Percentiles rank a stretch among this genome's conserved stretches.
phyloP scores from a whole-genome alignment of 2,113 vertebrate species.

The Ptychochromis oligacanthus region DNA sequence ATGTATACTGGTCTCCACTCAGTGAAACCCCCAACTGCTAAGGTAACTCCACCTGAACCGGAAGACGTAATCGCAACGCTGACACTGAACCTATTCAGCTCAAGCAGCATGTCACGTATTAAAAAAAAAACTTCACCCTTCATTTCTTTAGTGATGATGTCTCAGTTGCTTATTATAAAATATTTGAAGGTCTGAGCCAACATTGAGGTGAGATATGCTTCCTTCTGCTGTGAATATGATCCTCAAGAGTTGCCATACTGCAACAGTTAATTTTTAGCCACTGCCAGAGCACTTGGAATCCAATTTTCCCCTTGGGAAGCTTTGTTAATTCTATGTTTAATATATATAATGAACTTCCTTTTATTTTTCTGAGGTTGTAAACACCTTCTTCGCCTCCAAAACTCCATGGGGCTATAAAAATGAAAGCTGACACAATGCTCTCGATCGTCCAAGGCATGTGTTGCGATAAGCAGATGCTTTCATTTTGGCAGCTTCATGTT shows the following conservation, averaged over 20 bases:
- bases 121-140: neutral
- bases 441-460: neutral
- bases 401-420: neutral
- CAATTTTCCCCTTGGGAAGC: constrained; percentile 38
- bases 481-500: constrained; percentile 12
- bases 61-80: neutral
- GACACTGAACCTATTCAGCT: neutral
- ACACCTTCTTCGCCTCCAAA: neutral
- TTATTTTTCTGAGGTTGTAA: neutral
- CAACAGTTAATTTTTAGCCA: constrained; percentile 23
- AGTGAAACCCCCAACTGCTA: neutral
- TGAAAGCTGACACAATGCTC: neutral
- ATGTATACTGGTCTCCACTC: neutral
- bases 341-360: constrained; percentile 20
- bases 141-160: neutral
- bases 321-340: constrained; percentile 44
- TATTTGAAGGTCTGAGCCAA: neutral
- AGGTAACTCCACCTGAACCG: neutral
- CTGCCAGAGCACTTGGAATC: constrained; percentile 19
- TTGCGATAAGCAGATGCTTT: neutral
- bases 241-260: neutral
- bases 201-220: neutral
- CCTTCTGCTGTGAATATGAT: constrained; percentile 9
- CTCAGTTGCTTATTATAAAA: neutral
- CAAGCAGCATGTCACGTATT: neutral